A percentile compares a stretch with the other conserved stretches of the same genome.
These are phyloP conservation scores for Heliconius sara DNA, from an alignment of 2,888 invertebrate species.

Conservation along the genomic window DNA sequence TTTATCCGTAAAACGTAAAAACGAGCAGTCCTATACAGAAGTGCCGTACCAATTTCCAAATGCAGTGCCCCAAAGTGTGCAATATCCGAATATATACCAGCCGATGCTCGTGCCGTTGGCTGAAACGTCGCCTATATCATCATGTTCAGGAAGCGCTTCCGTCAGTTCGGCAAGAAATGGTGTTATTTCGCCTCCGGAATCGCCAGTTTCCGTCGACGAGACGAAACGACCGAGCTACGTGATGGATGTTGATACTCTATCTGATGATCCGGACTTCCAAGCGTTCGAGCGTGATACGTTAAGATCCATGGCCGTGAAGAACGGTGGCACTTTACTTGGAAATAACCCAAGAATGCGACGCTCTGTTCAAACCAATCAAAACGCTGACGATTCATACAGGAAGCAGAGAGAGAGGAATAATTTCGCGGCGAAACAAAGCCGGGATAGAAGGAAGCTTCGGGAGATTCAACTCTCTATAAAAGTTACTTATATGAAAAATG, in stretches of 20 bases:
- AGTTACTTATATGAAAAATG: constrained; percentile 88
- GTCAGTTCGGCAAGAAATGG: constrained; percentile 44
- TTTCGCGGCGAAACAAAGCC: constrained; percentile 96
- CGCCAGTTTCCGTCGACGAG: constrained; percentile 46
- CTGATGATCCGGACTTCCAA: constrained; percentile 85
- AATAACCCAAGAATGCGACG: constrained; percentile 90
- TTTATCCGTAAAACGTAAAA: constrained; percentile 56
- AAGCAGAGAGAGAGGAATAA: constrained; percentile 96
- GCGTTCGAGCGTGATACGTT: constrained; percentile 88
- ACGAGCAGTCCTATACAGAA: constrained; percentile 38
- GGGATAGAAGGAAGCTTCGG: constrained; percentile 94
- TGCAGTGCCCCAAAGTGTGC: constrained; percentile 39
- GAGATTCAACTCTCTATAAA: constrained; percentile 96
- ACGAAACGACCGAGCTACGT: constrained; percentile 67
- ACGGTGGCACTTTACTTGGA: constrained; percentile 81
- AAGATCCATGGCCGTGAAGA: constrained; percentile 86
- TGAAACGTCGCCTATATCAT: constrained; percentile 50
- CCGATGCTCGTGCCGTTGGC: constrained; percentile 46
- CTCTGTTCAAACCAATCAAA: constrained; percentile 67
- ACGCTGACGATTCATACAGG: constrained; percentile 91
- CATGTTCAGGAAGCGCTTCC: constrained; percentile 46
- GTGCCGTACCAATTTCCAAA: constrained; percentile 37
- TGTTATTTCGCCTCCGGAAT: constrained; percentile 50
- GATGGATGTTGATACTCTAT: constrained; percentile 72
- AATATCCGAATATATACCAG: constrained; percentile 43